Evolutionary conservation across 2,797 vertebrate genomes (phyloP), one percentile per base, ranked within the genome.

Genomic region (Anomalospiza imberbis): DNA sequence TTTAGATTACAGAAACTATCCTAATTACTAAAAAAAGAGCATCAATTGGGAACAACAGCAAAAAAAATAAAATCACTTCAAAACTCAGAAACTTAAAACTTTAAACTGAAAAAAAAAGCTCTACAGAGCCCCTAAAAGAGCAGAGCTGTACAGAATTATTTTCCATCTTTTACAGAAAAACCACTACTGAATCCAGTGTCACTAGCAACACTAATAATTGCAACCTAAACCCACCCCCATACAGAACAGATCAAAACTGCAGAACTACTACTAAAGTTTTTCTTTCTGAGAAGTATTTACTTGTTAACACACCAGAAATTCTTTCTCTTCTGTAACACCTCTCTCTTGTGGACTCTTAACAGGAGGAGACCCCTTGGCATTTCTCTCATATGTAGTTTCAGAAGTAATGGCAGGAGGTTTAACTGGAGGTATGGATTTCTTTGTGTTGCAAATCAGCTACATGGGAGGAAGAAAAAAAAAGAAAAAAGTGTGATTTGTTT

Each of bases 341-440:
- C 95, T 97, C 77, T 97, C 95, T 88, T 96, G 97, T 6, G 83
- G 96, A 72, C 93, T 96, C 95, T 97, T 98, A 54, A 94, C 86
- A 89, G 96, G 95, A 87, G 97, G 82, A 57, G 98, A 97, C 47
- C 89, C 97, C 93, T 98, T 98, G 77, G 97, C 97, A 95, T 96
- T 98, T 91, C 97, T 98, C 91, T 97, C 98, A 94, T 98, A 95
- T 58, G 98, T 98, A 36, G 96, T 97, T 97, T 98, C 98, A 85
- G 96, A 95, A 82, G 92, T 74, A 90, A 96, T 7, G 73, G 96
- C 91, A 76, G 95, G 95, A 90, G 96, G 88, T 94, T 97, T 98
- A 95, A 97, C 97, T 3, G 89, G 96, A 73, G 97, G 97, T 77
- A 97, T 20, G 42, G 96, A 93, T 82, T 97, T 96, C 94, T 94